Evolutionary conservation across 2,888 invertebrate genomes (phyloP), one percentile per base, ranked within the genome.

Genomic region (Alsophila aescularia): DNA sequence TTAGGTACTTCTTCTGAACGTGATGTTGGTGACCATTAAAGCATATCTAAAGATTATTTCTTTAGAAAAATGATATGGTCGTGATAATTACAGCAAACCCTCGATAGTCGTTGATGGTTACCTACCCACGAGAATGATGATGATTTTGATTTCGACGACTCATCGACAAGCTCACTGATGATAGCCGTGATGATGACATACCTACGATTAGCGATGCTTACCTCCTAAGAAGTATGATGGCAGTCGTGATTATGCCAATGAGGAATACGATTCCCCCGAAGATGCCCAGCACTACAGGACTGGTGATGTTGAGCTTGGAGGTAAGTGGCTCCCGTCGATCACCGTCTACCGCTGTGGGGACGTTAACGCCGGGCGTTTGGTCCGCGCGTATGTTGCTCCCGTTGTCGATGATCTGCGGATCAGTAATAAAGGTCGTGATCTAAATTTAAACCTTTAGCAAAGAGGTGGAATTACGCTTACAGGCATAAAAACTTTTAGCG

Each of bases 231-330:
- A 98, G 92, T 56, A 98, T 96, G 56, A 98, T 96, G 63, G 97
- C 95, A 4, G 97, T 97, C 1, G 97, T 97, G 66, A 97, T 95
- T 61, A 98, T 95, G 18, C 97, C 97, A 8, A 97, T 96, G 42
- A 98, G 92, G 81, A 98, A 96, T 6, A 98, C 96, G 70, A 98
- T 95, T 7, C 96, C 97, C n/a, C 97, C 98, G 79, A 98, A 97
- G 7, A 97, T 96, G 1, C 96, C 97, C 12, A 98, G 90, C 0
- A 97, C 97, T 53, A 98, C 97, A 64, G 98, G 96, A 5, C 97
- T 97, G 48, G 97, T 97, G 52, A 97, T 90, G 83, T 97, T 97
- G 15, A 97, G 90, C 64, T 95, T 94, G 1, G 96, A 96, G 16
- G 94, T 93, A 62, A 93, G 82, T 14, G 93, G 79, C 72, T 94